Conservation (phyloP, 2,113 vertebrate genomes). For the Crotalus tigris region DNA sequence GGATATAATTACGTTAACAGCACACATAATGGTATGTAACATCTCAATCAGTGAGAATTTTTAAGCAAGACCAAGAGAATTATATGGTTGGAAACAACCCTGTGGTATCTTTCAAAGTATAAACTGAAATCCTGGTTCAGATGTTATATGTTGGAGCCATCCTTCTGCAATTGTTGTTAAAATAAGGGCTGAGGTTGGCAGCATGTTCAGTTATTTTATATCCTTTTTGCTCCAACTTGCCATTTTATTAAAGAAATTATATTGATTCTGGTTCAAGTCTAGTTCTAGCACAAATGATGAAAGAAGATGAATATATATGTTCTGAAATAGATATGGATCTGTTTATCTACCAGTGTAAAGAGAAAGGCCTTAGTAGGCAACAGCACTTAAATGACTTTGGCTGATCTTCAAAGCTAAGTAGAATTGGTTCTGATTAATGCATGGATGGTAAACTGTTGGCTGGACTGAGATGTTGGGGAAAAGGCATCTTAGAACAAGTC, state of each 20-base stretch:
- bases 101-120: conserved; percentile 39
- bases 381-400: background rate
- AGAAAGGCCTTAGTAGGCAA: background rate
- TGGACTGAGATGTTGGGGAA: background rate
- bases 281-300: background rate
- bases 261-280: background rate
- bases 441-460: background rate
- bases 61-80: conserved; percentile 58
- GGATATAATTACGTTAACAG: conserved; percentile 75
- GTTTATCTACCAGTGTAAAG: background rate
- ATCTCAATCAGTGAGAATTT: conserved; percentile 69
- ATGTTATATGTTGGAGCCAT: conserved; percentile 40
- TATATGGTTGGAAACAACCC: conserved; percentile 49
- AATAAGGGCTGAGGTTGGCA: conserved; percentile 36
- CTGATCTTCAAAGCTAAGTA: background rate
- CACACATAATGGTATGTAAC: conserved; percentile 62
- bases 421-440: background rate
- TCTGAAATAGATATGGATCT: background rate
- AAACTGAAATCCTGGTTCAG: conserved; percentile 52
- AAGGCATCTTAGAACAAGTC: background rate
- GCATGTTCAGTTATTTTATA: conserved; percentile 37
- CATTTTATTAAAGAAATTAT: background rate
- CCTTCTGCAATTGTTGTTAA: conserved; percentile 39
- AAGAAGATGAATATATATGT: background rate
- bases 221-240: background rate